These are phyloP conservation scores for Saiga tatarica DNA, from an alignment of 2,113 vertebrate species.

Conservation along the genomic window DNA sequence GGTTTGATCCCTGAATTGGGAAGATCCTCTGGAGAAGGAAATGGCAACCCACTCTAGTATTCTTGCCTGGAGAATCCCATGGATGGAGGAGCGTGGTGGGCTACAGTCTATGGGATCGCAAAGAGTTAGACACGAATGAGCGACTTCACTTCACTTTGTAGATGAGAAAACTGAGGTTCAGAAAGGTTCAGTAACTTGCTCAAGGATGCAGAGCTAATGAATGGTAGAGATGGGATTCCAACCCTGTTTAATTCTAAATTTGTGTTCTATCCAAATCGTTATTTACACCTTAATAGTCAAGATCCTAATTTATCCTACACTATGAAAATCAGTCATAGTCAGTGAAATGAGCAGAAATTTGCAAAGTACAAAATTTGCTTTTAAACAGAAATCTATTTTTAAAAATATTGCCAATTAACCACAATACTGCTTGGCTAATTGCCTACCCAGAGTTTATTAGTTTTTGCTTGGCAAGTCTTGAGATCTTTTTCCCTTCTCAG, in stretches of 20 bases:
- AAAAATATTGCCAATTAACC: conserved; percentile 54
- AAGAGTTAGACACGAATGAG: too few relatives aligned
- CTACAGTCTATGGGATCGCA: too few relatives aligned
- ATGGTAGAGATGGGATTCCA: not conserved
- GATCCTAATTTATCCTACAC: conserved; percentile 41
- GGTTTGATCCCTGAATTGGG: too few relatives aligned
- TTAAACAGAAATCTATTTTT: conserved; percentile 72
- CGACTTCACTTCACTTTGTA: not conserved
- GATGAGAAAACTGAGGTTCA: not conserved
- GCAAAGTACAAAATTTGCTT: conserved; percentile 68
- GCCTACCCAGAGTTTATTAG: conserved; percentile 56
- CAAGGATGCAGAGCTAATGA: not conserved
- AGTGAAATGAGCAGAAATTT: conserved; percentile 64
- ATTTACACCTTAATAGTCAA: not conserved
- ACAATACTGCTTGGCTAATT: conserved; percentile 66
- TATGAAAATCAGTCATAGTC: conserved; percentile 30
- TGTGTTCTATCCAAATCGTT: not conserved
- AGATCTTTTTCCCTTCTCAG: conserved; percentile 55
- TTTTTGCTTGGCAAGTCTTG: conserved; percentile 43
- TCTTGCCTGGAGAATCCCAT: too few relatives aligned
- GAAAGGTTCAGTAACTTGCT: not conserved
- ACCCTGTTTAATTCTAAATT: not conserved
- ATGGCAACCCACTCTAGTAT: too few relatives aligned
- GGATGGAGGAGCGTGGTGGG: too few relatives aligned
- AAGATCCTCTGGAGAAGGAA: too few relatives aligned